Evolutionary conservation across 2,113 vertebrate species (phyloP).

Genomic region (Hystrix brachyura): DNA sequence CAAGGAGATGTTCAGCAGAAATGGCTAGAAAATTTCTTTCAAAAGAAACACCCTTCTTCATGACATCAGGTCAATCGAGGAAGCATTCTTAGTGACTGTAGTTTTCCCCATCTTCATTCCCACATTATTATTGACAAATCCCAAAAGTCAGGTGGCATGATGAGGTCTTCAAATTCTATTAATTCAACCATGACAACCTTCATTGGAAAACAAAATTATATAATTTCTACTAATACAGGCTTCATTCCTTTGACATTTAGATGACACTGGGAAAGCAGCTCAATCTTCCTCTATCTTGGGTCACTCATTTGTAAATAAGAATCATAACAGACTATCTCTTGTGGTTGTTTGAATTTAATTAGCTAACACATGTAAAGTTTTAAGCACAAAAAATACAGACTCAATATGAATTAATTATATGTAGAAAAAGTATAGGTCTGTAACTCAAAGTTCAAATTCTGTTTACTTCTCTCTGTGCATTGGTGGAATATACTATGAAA

Average conservation of each 20-base stretch:
- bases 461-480: not conserved
- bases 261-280: not conserved
- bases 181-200: not conserved
- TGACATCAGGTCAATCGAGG: not conserved
- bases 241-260: not conserved
- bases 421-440: not conserved
- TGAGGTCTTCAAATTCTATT: not conserved
- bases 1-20: conserved; percentile 18
- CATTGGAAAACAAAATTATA: not conserved
- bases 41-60: not conserved
- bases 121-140: not conserved
- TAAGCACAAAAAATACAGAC: not conserved
- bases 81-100: not conserved
- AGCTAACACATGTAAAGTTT: not conserved
- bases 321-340: not conserved
- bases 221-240: not conserved
- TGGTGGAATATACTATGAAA: not conserved
- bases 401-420: not conserved
- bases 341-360: not conserved
- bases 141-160: not conserved
- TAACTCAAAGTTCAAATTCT: not conserved
- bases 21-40: not conserved
- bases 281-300: not conserved
- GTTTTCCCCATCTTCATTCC: not conserved
- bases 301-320: conserved; percentile 16